Evolutionary conservation across 1,140 invertebrate genomes (phyloP), one percentile per base, ranked within the genome.

Genomic region (Metaphire vulgaris): DNA sequence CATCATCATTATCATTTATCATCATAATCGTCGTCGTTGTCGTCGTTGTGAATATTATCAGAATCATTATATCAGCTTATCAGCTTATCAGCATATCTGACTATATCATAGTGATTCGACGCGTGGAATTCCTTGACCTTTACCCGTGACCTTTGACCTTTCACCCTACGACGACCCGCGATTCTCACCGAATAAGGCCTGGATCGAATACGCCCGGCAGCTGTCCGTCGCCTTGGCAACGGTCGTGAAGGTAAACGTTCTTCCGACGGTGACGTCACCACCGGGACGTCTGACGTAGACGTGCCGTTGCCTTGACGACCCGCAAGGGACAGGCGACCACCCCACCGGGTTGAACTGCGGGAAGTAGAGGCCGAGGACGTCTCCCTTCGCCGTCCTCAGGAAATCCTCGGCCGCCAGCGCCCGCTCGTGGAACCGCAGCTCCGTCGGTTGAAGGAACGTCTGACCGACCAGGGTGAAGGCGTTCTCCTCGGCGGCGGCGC

Each of bases 281-380:
- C 6, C 21, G 6, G 41, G 41, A 21, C 41, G 6, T 12, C 21
- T 21, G 41, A 56, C 41, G 41, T 56, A 56, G 6, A 56, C 6
- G 41, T 56, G 21, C 41, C 6, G 21, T 21, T 56, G 41, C 6
- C 41, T 6, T 21, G 41, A 56, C 41, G 41, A 56, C 41, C 41
- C 41, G 31, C 72, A 73, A 73, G 72, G 72, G 32, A 73, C 72
- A 41, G 41, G 28, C 26, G 72, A 73, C 72, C 72, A 73, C 29
- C 67, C 67, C 2, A 31, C 28, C 2, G 67, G 76, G 33, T 74
- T 74, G 65, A 67, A 74, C 65, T 74, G 33, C 26, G 76, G 76
- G 72, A 77, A 77, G 65, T 77, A 77, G 28, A 77, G 64, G 31
- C 76, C 76, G 2, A 77, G 69, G 31, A 77, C 65, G 76, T 77